Percentiles rank a stretch among this genome's conserved stretches.
phyloP scores from a whole-genome alignment of 1,140 invertebrate species.

The Potamilus streckersoni region DNA sequence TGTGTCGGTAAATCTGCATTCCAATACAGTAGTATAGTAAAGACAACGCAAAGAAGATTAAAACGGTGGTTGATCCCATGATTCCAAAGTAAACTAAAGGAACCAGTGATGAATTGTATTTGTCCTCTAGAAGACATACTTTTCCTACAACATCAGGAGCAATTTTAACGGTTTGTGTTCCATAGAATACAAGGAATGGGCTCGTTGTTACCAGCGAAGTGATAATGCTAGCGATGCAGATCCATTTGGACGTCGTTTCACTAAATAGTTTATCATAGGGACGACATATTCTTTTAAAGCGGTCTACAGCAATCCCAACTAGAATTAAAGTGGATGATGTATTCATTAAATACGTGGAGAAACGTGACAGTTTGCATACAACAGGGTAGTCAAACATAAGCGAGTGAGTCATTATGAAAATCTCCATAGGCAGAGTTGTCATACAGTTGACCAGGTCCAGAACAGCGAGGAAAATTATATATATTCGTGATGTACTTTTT shows the following conservation, averaged over 20 bases:
- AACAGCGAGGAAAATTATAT: conserved; percentile 27
- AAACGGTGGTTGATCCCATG: conserved; percentile 6
- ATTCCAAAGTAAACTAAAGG: conserved; percentile 18
- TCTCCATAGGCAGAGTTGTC: conserved; percentile 25
- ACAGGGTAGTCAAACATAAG: conserved; percentile 12
- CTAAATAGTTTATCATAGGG: conserved; percentile 13
- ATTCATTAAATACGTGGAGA: conserved; percentile 25
- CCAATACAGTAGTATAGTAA: conserved; percentile 27
- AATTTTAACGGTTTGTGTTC: conserved; percentile 6
- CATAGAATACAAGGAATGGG: conserved; percentile 18
- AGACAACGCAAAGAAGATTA: conserved; percentile 16
- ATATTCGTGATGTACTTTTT: conserved; percentile 25
- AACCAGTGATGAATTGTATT: conserved; percentile 8
- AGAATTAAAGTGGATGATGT: conserved; percentile 19
- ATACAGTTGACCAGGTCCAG: conserved; percentile 25
- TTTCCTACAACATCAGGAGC: conserved; percentile 2
- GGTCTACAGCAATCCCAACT: conserved; percentile 21
- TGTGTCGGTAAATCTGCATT: conserved; percentile 16
- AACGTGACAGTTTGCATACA: conserved; percentile 24
- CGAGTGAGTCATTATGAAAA: conserved; percentile 20
- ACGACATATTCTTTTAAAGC: conserved; percentile 24
- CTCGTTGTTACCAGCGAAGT: conserved; percentile 8
- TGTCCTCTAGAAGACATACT: conserved; percentile 14
- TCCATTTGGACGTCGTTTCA: conserved; percentile 18
- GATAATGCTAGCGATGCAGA: conserved; percentile 16